Base-by-base conservation (phyloP, 2,888 invertebrate genomes). In the Cryptus armator region DNA sequence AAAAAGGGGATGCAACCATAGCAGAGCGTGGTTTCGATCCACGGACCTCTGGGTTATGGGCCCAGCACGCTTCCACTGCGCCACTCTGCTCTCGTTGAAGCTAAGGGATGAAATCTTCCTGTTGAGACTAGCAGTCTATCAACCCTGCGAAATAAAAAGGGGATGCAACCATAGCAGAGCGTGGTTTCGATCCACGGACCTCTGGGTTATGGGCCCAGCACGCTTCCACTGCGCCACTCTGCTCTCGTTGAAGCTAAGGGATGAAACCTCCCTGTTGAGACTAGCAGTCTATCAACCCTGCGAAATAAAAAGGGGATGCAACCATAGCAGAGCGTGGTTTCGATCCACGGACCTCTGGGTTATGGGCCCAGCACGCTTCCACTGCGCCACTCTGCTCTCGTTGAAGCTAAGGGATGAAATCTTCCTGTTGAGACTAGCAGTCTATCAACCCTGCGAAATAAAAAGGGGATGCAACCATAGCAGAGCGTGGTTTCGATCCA, bases 1-100 rank as follows among this genome's bases (percentile, higher is more conserved):
- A 53, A 53, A 53, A 19, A 10, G 19, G 16, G 51, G 16, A 16
- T 51, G 51, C 3, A 53, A 53, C 37, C 16, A 53, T 32, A 66
- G 53, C 53, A 91, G 92, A 91, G 89, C 91, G 89, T 91, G 91
- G 90, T 91, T 91, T 91, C 91, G 91, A 91, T 91, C 91, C 91
- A 91, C 91, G 91, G 91, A 91, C 91, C 91, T 91, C 90, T 92
- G 91, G 91, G 91, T 92, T 91, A 91, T 92, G 91, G 91, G 91
- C 91, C 91, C 92, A 92, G 91, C 92, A 92, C 92, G 92, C 92
- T 92, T 92, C 92, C 92, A 92, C 92, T 92, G 92, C 92, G 92
- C 92, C 92, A 92, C 92, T 92, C 92, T 91, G 91, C 91, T 91
- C 10, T 75, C 75, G 0, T 71, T 9, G 10, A 1, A 0, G 29